Percentiles rank a stretch among this genome's conserved stretches.
Conservation (phyloP, 2,113 vertebrate species). For the Trogon melanurus region DNA sequence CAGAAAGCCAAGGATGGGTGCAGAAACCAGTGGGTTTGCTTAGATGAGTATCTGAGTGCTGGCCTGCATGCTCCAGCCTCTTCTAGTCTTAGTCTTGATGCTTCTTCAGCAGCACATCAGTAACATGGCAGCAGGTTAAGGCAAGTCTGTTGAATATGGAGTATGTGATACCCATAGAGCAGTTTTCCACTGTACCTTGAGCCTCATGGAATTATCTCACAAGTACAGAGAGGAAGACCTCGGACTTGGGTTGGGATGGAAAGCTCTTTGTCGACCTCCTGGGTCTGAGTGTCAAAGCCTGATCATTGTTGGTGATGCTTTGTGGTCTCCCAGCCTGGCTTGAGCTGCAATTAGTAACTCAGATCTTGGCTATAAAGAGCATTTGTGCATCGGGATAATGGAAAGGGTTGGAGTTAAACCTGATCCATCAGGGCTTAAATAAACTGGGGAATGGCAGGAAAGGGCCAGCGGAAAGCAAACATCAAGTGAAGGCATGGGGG, state of each 20-base stretch:
- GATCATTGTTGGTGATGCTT: not conserved
- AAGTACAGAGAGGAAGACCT: not conserved
- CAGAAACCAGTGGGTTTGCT: not conserved
- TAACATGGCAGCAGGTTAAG: not conserved
- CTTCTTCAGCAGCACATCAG: not conserved
- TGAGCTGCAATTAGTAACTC: not conserved
- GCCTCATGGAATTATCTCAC: not conserved
- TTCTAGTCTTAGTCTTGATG: not conserved
- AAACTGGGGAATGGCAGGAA: slow-evolving; percentile 34
- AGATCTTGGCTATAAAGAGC: not conserved
- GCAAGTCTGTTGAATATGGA: not conserved
- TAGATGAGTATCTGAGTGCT: not conserved
- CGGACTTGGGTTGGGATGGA: not conserved
- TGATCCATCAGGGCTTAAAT: not conserved
- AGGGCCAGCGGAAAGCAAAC: not conserved
- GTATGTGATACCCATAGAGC: not conserved
- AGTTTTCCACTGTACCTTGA: not conserved
- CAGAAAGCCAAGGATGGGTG: not conserved
- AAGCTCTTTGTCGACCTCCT: not conserved
- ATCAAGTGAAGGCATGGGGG: not conserved
- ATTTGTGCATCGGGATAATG: not conserved
- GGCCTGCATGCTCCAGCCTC: not conserved
- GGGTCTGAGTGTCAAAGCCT: not conserved
- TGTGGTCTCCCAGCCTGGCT: not conserved
- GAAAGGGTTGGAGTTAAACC: slow-evolving; percentile 9